phyloP scores from a whole-genome alignment of 2,797 vertebrate species.

The Ctenopoma multispine region DNA sequence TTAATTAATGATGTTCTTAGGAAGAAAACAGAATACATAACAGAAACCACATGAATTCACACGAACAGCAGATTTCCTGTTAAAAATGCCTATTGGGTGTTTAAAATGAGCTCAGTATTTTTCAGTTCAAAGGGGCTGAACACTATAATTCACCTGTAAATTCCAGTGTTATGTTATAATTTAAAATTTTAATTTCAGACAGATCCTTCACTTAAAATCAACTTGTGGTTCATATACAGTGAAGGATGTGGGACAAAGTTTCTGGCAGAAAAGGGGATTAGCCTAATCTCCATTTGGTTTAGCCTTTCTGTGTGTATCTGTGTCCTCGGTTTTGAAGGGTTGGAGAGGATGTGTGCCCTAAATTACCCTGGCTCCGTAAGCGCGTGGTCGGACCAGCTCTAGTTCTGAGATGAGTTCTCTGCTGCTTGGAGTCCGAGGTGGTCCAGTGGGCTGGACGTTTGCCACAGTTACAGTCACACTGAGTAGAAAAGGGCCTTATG shows the following conservation, averaged over 20 bases:
- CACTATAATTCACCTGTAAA: background rate
- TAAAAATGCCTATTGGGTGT: background rate
- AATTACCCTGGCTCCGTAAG: slow-evolving; percentile 35
- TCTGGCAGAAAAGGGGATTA: background rate
- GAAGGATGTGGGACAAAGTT: background rate
- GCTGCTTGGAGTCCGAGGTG: slow-evolving; percentile 62
- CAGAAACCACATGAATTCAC: background rate
- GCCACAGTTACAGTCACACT: slow-evolving; percentile 63
- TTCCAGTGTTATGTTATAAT: background rate
- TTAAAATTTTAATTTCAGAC: background rate
- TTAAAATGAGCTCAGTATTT: background rate
- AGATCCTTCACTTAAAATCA: background rate
- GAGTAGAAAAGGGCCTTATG: slow-evolving; percentile 53
- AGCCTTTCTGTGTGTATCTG: slow-evolving; percentile 7
- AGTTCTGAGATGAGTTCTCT: slow-evolving; percentile 41
- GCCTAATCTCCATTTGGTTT: slow-evolving; percentile 17
- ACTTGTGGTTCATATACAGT: background rate
- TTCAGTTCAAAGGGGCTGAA: background rate
- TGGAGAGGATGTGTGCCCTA: slow-evolving; percentile 24
- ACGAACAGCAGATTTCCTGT: background rate
- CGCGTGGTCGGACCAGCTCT: slow-evolving; percentile 29
- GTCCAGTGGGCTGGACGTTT: slow-evolving; percentile 55
- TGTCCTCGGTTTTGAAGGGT: slow-evolving; percentile 16
- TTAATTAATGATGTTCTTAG: slow-evolving; percentile 4
- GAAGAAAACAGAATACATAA: background rate